phyloP scores from a whole-genome alignment of 2,888 invertebrate genomes.

The Nezara viridula region DNA sequence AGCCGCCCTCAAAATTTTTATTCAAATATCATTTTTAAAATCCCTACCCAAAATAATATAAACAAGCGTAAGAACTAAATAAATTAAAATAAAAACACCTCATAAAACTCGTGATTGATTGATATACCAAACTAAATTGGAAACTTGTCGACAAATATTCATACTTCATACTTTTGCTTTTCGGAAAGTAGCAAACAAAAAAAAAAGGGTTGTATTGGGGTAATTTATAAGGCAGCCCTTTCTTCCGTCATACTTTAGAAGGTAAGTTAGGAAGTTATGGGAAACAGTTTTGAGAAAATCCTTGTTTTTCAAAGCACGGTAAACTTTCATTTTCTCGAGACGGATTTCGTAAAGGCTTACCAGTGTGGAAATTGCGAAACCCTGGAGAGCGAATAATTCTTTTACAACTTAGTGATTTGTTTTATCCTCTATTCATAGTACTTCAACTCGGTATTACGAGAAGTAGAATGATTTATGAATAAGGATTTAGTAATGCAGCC shows the following conservation, averaged over 20 bases:
- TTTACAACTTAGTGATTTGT: constrained; percentile 15
- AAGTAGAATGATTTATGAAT: neutral
- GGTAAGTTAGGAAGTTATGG: constrained; percentile 32
- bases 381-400: neutral
- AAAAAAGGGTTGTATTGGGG: neutral
- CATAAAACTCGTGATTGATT: no score
- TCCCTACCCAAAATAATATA: no score
- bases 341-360: constrained; percentile 14
- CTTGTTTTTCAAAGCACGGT: constrained; percentile 40
- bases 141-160: neutral
- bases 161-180: neutral
- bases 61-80: no score
- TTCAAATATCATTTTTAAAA: no score
- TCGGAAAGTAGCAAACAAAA: neutral
- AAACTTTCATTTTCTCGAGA: constrained; percentile 34
- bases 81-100: no score
- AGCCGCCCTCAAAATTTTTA: no score
- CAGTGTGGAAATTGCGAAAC: constrained; percentile 2
- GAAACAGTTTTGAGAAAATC: constrained; percentile 41
- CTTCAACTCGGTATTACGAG: neutral
- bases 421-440: neutral
- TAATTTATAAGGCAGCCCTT: constrained; percentile 2
- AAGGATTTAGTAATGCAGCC: neutral
- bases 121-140: neutral
- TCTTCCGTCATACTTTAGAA: neutral